Evolutionary conservation across 2,888 invertebrate genomes (phyloP), one percentile per base, ranked within the genome.

Genomic region (Tortrix viridana): DNA sequence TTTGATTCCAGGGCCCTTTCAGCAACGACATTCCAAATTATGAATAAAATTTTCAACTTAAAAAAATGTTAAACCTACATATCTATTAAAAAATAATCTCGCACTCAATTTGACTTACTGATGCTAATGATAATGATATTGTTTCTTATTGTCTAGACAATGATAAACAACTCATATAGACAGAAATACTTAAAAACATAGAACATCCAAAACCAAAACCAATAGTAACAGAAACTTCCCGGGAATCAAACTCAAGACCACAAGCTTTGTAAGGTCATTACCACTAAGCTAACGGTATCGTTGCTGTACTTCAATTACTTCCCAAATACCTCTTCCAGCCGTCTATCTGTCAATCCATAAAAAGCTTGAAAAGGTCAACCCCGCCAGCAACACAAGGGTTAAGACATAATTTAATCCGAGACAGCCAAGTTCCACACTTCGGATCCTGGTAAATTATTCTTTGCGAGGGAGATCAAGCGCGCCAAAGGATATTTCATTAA

Each of bases 401-500:
- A 54, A 63, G 65, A 69, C 67, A 69, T 78, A 77, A 82, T 85
- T 84, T 81, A 85, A 85, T 83, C 79, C 80, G 81, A 65, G 58
- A 60, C 69, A 69, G 67, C 65, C 66, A 69, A 68, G 69, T 71
- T 68, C 59, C 70, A 68, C 67, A 67, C 68, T 69, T 78, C 72
- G 67, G 65, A 69, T 65, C 62, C 66, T 57, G 65, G 60, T 67
- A 67, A 69, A 69, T 67, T 69, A 69, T 69, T 69, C 69, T 69
- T 69, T 69, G 49, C 73, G 72, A 72, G 62, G 67, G 69, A 80
- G 81, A 84, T 84, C 79, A 82, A 80, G 77, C 81, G 69, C 67
- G 76, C 74, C 78, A 76, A 82, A 82, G 82, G 80, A 81, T 86
- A 84, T 87, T 88, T 86, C 84, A 88, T 87, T 86, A 83, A 86